phyloP scores from a whole-genome alignment of 2,797 vertebrate species.

The Lepilemur ruficaudatus region DNA sequence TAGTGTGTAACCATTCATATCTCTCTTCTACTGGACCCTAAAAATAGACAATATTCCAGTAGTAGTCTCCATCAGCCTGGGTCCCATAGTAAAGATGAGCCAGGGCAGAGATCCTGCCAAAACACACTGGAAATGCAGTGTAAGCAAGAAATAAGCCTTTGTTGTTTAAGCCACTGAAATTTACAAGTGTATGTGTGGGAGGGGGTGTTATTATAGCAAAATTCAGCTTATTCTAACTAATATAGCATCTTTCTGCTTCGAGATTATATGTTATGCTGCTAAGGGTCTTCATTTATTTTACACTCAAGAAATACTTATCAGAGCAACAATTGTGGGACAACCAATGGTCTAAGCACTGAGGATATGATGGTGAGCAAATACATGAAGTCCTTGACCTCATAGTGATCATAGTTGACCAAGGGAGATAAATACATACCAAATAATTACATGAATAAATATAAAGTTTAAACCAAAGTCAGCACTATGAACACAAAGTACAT shows the following conservation, averaged over 20 bases:
- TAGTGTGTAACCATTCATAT: background rate
- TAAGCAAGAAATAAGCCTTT: background rate
- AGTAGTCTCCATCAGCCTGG: background rate
- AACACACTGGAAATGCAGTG: background rate
- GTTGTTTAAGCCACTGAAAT: background rate
- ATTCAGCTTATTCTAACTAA: background rate
- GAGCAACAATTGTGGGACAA: background rate
- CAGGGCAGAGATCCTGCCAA: background rate
- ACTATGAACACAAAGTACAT: background rate
- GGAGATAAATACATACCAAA: background rate
- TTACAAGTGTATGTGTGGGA: background rate
- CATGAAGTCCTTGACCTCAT: background rate
- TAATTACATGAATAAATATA: background rate
- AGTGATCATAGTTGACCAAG: background rate
- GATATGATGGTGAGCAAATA: background rate
- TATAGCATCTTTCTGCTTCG: background rate
- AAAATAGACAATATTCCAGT: background rate
- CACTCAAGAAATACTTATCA: background rate
- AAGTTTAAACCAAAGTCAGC: background rate
- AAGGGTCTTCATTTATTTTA: background rate
- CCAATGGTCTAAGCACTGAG: background rate
- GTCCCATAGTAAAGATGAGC: background rate
- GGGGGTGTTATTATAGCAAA: background rate
- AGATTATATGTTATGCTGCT: background rate
- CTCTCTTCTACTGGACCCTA: background rate